phyloP scores from a whole-genome alignment of 2,797 vertebrate species.

The Cyprinella venusta region DNA sequence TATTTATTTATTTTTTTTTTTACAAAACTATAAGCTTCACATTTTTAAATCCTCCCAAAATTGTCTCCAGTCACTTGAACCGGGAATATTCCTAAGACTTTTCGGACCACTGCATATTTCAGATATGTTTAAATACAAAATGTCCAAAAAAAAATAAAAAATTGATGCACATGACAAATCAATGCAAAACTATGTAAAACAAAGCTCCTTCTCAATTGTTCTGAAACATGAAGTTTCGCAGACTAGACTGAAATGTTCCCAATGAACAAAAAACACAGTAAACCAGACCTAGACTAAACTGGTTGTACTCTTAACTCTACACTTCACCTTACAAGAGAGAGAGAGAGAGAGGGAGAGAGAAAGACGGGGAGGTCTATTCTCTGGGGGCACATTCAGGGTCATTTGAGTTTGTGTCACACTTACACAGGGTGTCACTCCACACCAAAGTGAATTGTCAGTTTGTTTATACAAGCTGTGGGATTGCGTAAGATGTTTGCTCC shows the following conservation, averaged over 20 bases:
- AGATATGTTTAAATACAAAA: not conserved
- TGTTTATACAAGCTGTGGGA: conserved; percentile 83
- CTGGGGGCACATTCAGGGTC: conserved; percentile 77
- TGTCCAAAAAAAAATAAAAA: not conserved
- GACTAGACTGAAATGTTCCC: not conserved
- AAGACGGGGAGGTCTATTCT: conserved; percentile 67
- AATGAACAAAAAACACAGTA: conserved; percentile 1
- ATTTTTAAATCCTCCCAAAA: not conserved
- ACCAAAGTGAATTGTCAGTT: conserved; percentile 83
- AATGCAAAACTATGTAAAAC: not conserved
- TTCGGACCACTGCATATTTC: not conserved
- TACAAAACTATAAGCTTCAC: not conserved
- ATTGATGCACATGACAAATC: not conserved
- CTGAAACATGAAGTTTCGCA: not conserved
- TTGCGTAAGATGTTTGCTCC: conserved; percentile 78
- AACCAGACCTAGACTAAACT: not conserved
- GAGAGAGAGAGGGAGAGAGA: conserved; percentile 46
- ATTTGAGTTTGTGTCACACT: conserved; percentile 77
- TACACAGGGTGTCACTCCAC: conserved; percentile 79
- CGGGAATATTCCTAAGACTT: not conserved
- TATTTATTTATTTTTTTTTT: too few species aligned
- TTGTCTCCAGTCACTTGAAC: not conserved
- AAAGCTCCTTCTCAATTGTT: not conserved
- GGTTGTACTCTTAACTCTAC: conserved; percentile 10
- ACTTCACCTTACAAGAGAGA: conserved; percentile 7